Evolutionary conservation across 2,888 invertebrate genomes (phyloP).

Genomic region (Choristoneura rosaceana): DNA sequence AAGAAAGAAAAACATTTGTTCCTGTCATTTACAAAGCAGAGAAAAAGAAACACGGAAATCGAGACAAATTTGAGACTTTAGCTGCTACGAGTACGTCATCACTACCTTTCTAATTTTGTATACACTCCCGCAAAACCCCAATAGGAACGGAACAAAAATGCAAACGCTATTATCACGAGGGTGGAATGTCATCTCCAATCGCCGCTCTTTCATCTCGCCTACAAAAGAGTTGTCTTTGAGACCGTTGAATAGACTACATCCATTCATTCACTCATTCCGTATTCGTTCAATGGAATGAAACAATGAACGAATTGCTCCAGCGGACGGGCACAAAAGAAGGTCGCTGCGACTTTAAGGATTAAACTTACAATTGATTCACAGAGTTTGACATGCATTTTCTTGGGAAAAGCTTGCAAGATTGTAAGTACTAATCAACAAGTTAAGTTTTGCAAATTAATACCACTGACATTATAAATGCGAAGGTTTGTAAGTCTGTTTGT

Average conservation of each 20-base stretch:
- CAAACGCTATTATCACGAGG: slow-evolving; percentile 44
- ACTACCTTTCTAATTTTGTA: too few species aligned
- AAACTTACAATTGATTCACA: slow-evolving; percentile 32
- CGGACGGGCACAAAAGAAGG: slow-evolving; percentile 54
- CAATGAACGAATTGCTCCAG: slow-evolving; percentile 59
- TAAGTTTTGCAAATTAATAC: too few species aligned
- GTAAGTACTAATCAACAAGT: too few species aligned
- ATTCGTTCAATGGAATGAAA: slow-evolving; percentile 61
- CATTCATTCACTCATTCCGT: slow-evolving; percentile 55
- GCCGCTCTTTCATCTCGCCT: slow-evolving; percentile 54
- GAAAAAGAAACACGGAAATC: too few species aligned
- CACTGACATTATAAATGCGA: too few species aligned
- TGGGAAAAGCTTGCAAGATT: not conserved
- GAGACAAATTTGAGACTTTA: too few species aligned
- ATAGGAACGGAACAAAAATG: slow-evolving; percentile 32
- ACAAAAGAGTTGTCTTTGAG: slow-evolving; percentile 70
- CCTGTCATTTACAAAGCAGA: too few species aligned
- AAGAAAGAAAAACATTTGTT: too few species aligned
- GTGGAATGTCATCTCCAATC: slow-evolving; percentile 58
- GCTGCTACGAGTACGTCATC: too few species aligned
- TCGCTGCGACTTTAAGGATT: slow-evolving; percentile 46
- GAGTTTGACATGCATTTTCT: not conserved
- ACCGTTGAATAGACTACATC: slow-evolving; percentile 55
- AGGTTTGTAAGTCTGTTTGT: too few species aligned
- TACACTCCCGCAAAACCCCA: slow-evolving; percentile 7